A percentile compares a stretch with the other conserved stretches of the same genome.
Conservation (phyloP, 2,113 vertebrate species). For the Pseudonaja textilis region DNA sequence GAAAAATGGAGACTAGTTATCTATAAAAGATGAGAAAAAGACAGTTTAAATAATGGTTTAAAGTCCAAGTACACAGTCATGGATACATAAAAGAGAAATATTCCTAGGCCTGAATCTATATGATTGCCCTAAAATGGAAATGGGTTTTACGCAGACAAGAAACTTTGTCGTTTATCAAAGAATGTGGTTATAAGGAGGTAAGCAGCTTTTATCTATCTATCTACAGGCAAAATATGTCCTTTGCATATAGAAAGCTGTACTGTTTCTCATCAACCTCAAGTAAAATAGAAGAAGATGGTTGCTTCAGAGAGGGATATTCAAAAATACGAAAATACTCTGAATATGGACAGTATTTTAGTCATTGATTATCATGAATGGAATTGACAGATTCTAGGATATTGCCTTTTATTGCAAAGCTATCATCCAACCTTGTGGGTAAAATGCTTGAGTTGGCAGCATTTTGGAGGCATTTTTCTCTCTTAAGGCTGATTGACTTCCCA, state of each 20-base stretch:
- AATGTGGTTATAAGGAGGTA: background rate
- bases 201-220: background rate
- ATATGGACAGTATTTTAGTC: background rate
- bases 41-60: background rate
- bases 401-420: background rate
- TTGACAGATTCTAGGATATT: too few relatives aligned
- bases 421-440: background rate
- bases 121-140: background rate
- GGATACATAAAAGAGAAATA: background rate
- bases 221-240: background rate
- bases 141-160: background rate
- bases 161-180: background rate
- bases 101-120: background rate
- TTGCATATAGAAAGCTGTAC: background rate
- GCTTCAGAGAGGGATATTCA: background rate
- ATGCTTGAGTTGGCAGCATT: background rate
- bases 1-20: background rate
- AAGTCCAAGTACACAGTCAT: background rate
- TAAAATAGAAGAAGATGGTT: background rate
- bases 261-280: background rate
- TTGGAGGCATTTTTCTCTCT: background rate
- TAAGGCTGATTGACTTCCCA: background rate
- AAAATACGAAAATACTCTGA: background rate
- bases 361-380: too few relatives aligned
- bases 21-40: background rate